Evolutionary conservation across 2,113 vertebrate species (phyloP).

Genomic region (Romanogobio albipinnatus): DNA sequence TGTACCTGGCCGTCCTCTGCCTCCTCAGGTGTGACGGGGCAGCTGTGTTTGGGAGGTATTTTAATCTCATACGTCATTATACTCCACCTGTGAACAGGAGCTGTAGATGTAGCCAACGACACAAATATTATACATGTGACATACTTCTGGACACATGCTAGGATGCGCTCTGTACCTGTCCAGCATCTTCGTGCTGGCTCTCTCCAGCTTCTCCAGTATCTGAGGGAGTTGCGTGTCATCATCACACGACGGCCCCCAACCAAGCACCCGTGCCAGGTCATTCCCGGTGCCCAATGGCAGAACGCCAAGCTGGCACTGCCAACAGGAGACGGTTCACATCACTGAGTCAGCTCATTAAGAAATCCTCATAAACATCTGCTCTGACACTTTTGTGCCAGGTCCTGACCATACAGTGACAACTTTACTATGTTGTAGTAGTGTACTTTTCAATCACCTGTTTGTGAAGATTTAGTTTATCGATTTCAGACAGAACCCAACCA

Average conservation of each 20-base stretch:
- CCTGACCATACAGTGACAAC: background rate
- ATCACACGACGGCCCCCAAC: slow-evolving; percentile 95
- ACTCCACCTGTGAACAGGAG: slow-evolving; percentile 84
- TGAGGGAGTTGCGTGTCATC: slow-evolving; percentile 96
- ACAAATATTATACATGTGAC: slow-evolving; percentile 4
- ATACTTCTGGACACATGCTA: background rate
- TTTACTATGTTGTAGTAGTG: background rate
- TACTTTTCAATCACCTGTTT: slow-evolving; percentile 83
- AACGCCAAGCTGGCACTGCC: slow-evolving; percentile 94
- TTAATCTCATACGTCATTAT: slow-evolving; percentile 99
- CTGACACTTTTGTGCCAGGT: background rate
- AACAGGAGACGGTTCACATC: slow-evolving; percentile 25
- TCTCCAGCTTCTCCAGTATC: slow-evolving; percentile 94
- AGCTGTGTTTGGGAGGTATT: slow-evolving; percentile 89
- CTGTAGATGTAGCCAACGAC: slow-evolving; percentile 14
- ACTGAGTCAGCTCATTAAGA: background rate
- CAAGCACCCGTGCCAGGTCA: slow-evolving; percentile 94
- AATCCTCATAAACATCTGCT: slow-evolving; percentile 14
- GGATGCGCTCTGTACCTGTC: slow-evolving; percentile 82
- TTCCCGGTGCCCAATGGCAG: slow-evolving; percentile 95
- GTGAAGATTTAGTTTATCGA: slow-evolving; percentile 95
- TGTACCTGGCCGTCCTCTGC: slow-evolving; percentile 87
- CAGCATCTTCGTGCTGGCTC: slow-evolving; percentile 97
- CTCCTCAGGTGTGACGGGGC: slow-evolving; percentile 85
- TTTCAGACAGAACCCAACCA: slow-evolving; percentile 98